Conservation (phyloP, 2,113 vertebrate genomes). For the Chamaea fasciata region DNA sequence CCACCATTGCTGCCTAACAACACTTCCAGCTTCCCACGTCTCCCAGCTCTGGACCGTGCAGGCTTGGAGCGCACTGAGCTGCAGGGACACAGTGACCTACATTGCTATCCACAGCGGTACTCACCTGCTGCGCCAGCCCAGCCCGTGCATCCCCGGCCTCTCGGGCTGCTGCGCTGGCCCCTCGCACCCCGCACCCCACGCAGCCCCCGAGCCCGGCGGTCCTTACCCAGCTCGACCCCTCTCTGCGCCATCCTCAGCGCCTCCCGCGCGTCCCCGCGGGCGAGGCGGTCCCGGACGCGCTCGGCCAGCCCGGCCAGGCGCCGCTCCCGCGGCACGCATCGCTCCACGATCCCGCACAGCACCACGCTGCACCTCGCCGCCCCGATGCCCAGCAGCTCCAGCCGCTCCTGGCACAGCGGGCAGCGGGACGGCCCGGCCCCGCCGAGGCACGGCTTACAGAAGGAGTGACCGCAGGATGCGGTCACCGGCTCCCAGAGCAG, state of each 20-base stretch:
- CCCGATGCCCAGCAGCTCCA: slow-evolving; percentile 64
- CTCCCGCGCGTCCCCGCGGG: slow-evolving; percentile 64
- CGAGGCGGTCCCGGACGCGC: slow-evolving; percentile 66
- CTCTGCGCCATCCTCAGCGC: slow-evolving; percentile 73
- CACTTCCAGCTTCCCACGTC: neutral
- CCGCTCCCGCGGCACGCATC: slow-evolving; percentile 70
- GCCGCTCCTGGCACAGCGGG: slow-evolving; percentile 71
- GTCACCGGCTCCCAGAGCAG: slow-evolving; percentile 83
- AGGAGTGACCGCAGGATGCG: slow-evolving; percentile 82
- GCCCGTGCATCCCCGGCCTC: neutral
- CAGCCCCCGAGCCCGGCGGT: fast-evolving
- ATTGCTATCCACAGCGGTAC: fast-evolving
- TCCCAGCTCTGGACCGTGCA: neutral
- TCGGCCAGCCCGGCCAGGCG: slow-evolving; percentile 51
- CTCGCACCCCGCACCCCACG: neutral
- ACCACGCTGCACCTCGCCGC: slow-evolving; percentile 74
- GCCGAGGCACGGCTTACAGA: slow-evolving; percentile 79
- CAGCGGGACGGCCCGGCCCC: slow-evolving; percentile 67
- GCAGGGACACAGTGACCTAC: neutral
- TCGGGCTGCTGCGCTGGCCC: neutral
- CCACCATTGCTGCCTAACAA: neutral
- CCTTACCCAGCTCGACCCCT: slow-evolving; percentile 75
- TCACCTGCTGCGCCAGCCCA: neutral
- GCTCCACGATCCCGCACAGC: slow-evolving; percentile 76
- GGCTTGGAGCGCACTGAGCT: neutral